phyloP scores from a whole-genome alignment of 64 coral and sea anemone species.

The Hydrozoanthus tunicans region DNA sequence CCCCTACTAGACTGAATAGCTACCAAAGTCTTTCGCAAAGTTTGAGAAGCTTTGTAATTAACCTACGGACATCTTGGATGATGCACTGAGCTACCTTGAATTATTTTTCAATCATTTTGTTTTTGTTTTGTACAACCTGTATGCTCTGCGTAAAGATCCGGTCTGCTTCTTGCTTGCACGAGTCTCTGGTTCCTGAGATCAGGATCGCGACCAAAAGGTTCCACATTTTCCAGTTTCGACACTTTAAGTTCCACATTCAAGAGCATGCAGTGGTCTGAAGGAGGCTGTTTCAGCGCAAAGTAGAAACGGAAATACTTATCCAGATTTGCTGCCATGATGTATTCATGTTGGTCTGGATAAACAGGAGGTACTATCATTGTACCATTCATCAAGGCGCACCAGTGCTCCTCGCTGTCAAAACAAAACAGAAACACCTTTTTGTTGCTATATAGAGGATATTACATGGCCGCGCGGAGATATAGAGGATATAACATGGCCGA shows the following conservation, averaged over 20 bases:
- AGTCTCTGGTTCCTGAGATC: neutral
- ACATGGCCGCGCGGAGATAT: neutral
- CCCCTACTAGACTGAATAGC: no score
- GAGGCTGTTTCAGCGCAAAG: constrained; percentile 28
- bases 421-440: neutral
- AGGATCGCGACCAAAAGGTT: neutral
- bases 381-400: constrained; percentile 36
- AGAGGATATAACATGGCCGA: neutral
- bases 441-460: neutral
- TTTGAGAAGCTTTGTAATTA: no score
- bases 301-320: constrained; percentile 28
- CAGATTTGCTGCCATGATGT: constrained; percentile 45
- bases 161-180: neutral
- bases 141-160: constrained; percentile 46
- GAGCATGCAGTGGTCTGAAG: neutral
- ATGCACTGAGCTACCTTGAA: no score
- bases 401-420: neutral
- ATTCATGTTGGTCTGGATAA: neutral
- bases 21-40: no score
- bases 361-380: constrained; percentile 49
- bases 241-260: constrained; percentile 43
- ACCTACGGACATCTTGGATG: no score
- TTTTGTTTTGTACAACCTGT: neutral
- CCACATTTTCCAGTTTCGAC: constrained; percentile 16
- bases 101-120: no score